These are phyloP conservation scores for Drosophila sp. DNA, from an alignment of 1,140 invertebrate genomes.

Conservation along the genomic window DNA sequence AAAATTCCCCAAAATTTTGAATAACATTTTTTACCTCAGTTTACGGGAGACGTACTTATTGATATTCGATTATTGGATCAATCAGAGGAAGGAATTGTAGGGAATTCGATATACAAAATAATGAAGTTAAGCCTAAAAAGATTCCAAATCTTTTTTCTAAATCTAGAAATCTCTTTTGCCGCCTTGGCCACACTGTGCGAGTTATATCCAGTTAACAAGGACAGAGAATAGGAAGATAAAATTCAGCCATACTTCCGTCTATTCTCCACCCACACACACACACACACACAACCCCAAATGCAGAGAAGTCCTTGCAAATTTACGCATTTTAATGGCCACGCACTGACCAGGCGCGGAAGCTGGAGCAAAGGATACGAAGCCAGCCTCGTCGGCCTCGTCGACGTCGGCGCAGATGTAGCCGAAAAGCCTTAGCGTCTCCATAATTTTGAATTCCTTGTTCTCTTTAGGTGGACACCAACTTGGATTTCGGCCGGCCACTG, in stretches of 20 bases:
- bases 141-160: no score
- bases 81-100: no score
- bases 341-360: constrained; percentile 37
- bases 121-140: no score
- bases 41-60: no score
- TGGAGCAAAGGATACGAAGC: constrained; percentile 16
- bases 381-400: constrained; percentile 16
- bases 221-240: background rate
- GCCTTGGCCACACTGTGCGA: background rate
- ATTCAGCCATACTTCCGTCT: constrained; percentile 6
- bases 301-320: constrained; percentile 56
- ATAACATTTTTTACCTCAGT: no score
- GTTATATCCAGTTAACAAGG: background rate
- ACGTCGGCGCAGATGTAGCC: constrained; percentile 32
- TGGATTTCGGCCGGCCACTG: constrained; percentile 47
- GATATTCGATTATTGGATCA: no score
- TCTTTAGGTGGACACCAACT: constrained; percentile 31
- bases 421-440: constrained; percentile 44
- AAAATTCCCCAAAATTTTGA: no score
- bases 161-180: background rate
- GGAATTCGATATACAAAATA: no score
- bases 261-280: constrained; percentile 1
- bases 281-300: constrained; percentile 20
- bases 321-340: constrained; percentile 71
- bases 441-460: constrained; percentile 72